These are phyloP conservation scores for Cyanoramphus novaezelandiae DNA, from an alignment of 2,113 vertebrate species.

Conservation along the genomic window DNA sequence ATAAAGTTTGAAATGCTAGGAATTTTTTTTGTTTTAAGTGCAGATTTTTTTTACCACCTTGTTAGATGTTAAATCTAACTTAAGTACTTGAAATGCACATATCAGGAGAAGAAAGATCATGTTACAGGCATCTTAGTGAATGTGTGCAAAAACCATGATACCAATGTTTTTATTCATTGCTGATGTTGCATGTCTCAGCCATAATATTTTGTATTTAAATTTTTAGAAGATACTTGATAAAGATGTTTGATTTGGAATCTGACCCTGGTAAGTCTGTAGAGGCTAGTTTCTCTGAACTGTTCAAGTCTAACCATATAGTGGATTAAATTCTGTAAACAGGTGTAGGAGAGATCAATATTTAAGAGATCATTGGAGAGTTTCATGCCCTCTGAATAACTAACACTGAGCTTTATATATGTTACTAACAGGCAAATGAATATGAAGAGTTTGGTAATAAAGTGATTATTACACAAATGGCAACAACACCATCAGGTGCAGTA, in stretches of 20 bases:
- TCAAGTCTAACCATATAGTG: background rate
- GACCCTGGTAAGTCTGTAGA: background rate
- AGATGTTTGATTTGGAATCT: background rate
- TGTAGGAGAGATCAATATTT: background rate
- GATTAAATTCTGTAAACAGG: background rate
- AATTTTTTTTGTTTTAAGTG: background rate
- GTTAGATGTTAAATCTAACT: background rate
- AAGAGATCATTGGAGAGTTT: background rate
- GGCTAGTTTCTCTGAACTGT: background rate
- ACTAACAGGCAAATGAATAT: conserved; percentile 82
- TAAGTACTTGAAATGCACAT: background rate
- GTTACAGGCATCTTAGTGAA: background rate
- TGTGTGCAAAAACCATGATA: background rate
- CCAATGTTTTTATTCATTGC: background rate
- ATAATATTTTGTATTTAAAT: background rate
- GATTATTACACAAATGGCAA: conserved; percentile 89
- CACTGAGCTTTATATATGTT: background rate
- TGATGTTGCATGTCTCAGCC: background rate
- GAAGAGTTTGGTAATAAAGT: conserved; percentile 87
- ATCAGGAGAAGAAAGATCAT: background rate
- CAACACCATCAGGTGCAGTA: conserved; percentile 82
- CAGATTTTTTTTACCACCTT: background rate
- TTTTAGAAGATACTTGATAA: background rate
- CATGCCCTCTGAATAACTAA: background rate
- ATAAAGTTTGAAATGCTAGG: background rate